Conservation (phyloP, 1,140 invertebrate species). For the Sweltsa coloradensis region DNA sequence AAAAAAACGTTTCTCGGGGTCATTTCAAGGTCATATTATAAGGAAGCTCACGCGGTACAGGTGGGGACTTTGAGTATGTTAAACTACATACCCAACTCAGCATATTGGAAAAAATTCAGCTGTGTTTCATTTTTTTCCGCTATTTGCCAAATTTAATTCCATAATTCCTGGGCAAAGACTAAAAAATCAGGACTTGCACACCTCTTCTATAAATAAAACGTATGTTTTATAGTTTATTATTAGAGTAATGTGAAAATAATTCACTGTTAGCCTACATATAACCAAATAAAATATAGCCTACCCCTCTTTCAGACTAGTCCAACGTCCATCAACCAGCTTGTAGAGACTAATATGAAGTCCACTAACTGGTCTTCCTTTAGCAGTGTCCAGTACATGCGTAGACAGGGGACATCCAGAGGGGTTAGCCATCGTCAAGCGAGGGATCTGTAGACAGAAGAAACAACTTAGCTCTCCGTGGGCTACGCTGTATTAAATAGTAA, state of each 20-base stretch:
- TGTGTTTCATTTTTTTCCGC: too few relatives aligned
- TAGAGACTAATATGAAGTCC: slow-evolving; percentile 49
- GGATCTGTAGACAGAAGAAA: slow-evolving; percentile 14
- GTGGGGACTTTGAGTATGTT: too few relatives aligned
- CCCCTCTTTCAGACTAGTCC: slow-evolving; percentile 47
- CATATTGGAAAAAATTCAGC: too few relatives aligned
- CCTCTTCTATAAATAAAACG: slow-evolving; percentile 8
- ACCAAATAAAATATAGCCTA: slow-evolving; percentile 15
- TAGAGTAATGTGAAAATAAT: slow-evolving; percentile 2
- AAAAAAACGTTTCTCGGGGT: too few relatives aligned
- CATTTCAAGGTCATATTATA: too few relatives aligned
- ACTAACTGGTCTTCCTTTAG: slow-evolving; percentile 44
- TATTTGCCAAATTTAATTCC: too few relatives aligned
- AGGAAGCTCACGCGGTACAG: too few relatives aligned
- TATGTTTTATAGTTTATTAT: background rate
- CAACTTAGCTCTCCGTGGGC: too few relatives aligned
- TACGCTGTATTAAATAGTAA: too few relatives aligned
- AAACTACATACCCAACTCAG: too few relatives aligned
- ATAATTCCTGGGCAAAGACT: too few relatives aligned
- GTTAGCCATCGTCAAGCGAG: background rate
- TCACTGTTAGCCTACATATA: slow-evolving; percentile 2
- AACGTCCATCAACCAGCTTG: slow-evolving; percentile 45
- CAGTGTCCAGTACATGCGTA: slow-evolving; percentile 53
- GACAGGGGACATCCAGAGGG: slow-evolving; percentile 22
- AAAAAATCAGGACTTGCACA: too few relatives aligned